These are phyloP conservation scores for Ceriagrion tenellum DNA, from an alignment of 2,888 invertebrate species.

Conservation along the genomic window DNA sequence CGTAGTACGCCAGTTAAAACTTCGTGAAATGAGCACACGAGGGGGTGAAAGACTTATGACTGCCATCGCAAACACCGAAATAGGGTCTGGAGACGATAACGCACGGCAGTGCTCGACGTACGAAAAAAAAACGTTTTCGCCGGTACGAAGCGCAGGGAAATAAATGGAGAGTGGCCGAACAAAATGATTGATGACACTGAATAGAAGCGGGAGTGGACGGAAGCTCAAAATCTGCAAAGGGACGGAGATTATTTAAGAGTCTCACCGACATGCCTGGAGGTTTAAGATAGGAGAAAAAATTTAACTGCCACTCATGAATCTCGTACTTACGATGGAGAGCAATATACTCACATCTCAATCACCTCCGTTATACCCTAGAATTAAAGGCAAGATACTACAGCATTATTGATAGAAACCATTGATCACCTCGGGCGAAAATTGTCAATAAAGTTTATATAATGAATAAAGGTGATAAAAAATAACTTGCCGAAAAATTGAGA, in stretches of 20 bases:
- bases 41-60: background rate
- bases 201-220: background rate
- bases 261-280: background rate
- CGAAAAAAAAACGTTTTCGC: background rate
- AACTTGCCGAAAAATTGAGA: too few species aligned
- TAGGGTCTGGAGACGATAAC: background rate
- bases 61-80: background rate
- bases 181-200: conserved; percentile 24
- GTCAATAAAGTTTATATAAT: too few species aligned
- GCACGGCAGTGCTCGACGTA: background rate
- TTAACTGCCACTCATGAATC: too few species aligned
- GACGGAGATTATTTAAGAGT: background rate
- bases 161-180: background rate
- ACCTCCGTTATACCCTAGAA: too few species aligned
- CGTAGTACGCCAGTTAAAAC: background rate
- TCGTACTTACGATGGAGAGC: too few species aligned
- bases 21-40: background rate
- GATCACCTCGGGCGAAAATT: too few species aligned
- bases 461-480: too few species aligned
- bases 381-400: too few species aligned
- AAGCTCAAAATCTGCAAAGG: background rate
- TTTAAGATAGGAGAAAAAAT: background rate
- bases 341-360: too few species aligned
- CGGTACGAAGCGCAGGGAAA: background rate
- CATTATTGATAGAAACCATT: too few species aligned